Conservation (phyloP, 2,888 invertebrate species). For the Fragum sueziense region DNA sequence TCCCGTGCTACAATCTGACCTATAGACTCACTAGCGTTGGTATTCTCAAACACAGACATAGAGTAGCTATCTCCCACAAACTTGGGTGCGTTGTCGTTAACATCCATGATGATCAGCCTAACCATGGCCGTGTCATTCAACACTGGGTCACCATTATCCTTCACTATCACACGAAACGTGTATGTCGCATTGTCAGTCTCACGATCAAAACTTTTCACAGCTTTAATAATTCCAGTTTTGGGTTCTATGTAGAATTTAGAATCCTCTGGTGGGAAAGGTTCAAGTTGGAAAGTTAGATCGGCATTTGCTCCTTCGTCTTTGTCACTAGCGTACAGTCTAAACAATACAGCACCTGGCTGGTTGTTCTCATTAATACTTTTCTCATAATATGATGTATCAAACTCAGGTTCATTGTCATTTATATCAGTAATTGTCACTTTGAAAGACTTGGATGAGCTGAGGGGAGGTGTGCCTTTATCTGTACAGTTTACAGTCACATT, state of each 20-base stretch:
- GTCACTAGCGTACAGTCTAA: constrained; percentile 92
- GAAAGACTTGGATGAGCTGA: constrained; percentile 64
- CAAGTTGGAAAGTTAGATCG: constrained; percentile 53
- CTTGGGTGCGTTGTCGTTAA: constrained; percentile 62
- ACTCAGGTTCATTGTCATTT: constrained; percentile 95
- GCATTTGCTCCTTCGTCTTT: constrained; percentile 79
- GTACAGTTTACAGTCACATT: constrained; percentile 83
- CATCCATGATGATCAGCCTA: constrained; percentile 57
- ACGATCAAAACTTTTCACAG: constrained; percentile 61
- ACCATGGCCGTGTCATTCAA: constrained; percentile 55
- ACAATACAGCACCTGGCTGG: constrained; percentile 84
- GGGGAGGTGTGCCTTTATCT: constrained; percentile 84
- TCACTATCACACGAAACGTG: constrained; percentile 62
- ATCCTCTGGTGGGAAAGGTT: constrained; percentile 26
- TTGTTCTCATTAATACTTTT: constrained; percentile 69
- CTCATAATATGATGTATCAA: constrained; percentile 83
- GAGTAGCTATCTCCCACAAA: constrained; percentile 61
- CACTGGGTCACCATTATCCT: constrained; percentile 47
- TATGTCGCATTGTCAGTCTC: constrained; percentile 59
- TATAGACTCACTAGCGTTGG: constrained; percentile 49
- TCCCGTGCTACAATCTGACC: constrained; percentile 84
- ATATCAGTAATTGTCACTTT: constrained; percentile 87
- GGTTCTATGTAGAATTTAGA: constrained; percentile 56
- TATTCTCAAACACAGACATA: constrained; percentile 62
- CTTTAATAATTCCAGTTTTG: constrained; percentile 61